Percentiles rank a stretch among this genome's conserved stretches.
phyloP scores from a whole-genome alignment of 2,888 invertebrate species.

The Phyto melanocephala region DNA sequence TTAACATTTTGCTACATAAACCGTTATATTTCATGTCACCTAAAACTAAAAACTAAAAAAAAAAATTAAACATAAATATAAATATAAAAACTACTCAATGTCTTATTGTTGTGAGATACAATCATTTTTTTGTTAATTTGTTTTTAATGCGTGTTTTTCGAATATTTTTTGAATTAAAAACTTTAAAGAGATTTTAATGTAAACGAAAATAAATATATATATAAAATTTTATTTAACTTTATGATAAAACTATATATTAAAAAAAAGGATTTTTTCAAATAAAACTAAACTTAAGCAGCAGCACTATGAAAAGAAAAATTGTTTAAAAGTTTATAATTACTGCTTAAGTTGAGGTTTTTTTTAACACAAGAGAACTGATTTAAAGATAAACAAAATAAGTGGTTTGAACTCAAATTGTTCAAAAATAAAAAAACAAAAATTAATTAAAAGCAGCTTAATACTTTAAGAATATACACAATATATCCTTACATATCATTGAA shows the following conservation, averaged over 20 bases:
- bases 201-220: slow-evolving; percentile 8
- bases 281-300: slow-evolving; percentile 39
- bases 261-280: not conserved
- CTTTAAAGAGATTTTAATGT: slow-evolving; percentile 32
- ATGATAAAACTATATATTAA: not conserved
- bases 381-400: slow-evolving; percentile 71
- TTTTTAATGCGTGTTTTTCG: slow-evolving; percentile 53
- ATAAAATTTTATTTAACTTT: slow-evolving; percentile 47
- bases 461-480: slow-evolving; percentile 1
- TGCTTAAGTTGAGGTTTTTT: slow-evolving; percentile 37
- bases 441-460: slow-evolving; percentile 35
- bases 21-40: not conserved
- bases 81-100: slow-evolving; percentile 51
- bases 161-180: slow-evolving; percentile 18
- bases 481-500: slow-evolving; percentile 48
- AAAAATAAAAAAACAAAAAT: slow-evolving; percentile 15
- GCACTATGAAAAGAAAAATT: slow-evolving; percentile 4
- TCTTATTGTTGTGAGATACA: slow-evolving; percentile 78
- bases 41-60: not conserved
- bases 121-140: slow-evolving; percentile 71
- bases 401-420: slow-evolving; percentile 76
- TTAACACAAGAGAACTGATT: slow-evolving; percentile 78
- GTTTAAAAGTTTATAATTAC: not conserved
- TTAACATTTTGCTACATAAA: not conserved
- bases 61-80: no score